A percentile compares a stretch with the other conserved stretches of the same genome.
phyloP scores from a whole-genome alignment of 37 sponge, comb jelly and placozoan species.

The Hexactinellida sp. region DNA sequence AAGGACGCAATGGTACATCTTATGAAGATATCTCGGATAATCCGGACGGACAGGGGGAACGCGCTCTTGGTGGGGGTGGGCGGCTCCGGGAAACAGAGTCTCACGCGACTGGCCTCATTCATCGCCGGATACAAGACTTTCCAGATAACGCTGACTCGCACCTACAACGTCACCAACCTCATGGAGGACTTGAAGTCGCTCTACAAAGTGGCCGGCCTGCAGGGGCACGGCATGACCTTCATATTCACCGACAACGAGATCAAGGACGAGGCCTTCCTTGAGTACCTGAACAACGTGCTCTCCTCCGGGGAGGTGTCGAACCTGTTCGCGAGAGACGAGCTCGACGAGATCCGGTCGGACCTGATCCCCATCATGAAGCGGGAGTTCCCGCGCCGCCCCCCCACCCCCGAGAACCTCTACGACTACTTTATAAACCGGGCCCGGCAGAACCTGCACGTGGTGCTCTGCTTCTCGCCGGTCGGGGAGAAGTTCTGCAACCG shows the following conservation, averaged over 20 bases:
- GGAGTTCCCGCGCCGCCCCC: slow-evolving; percentile 85
- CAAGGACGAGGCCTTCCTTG: slow-evolving; percentile 97
- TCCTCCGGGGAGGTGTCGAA: slow-evolving; percentile 98
- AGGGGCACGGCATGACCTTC: slow-evolving; percentile 90
- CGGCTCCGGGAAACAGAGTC: slow-evolving; percentile 97
- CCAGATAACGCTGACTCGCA: slow-evolving; percentile 90
- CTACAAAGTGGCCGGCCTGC: slow-evolving; percentile 71
- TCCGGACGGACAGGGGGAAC: slow-evolving; percentile 90
- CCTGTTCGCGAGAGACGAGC: slow-evolving; percentile 91
- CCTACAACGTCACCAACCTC: slow-evolving; percentile 92
- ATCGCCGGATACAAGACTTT: slow-evolving; percentile 97
- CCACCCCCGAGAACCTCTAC: slow-evolving; percentile 95
- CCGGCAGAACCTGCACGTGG: slow-evolving; percentile 93
- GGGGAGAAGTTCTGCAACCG: slow-evolving; percentile 98
- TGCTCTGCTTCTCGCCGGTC: slow-evolving; percentile 98
- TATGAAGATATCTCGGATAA: slow-evolving; percentile 89
- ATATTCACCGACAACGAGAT: slow-evolving; percentile 99
- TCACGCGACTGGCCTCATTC: slow-evolving; percentile 96
- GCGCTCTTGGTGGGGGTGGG: slow-evolving; percentile 98
- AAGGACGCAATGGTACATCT: slow-evolving; percentile 98
- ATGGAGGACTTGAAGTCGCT: slow-evolving; percentile 91
- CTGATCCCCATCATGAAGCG: slow-evolving; percentile 96
- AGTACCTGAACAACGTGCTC: slow-evolving; percentile 97
- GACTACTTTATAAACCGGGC: slow-evolving; percentile 89
- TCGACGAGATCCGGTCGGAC: slow-evolving; percentile 84